Percentiles rank a stretch among this genome's conserved stretches.
phyloP scores from a whole-genome alignment of 2,113 vertebrate species.

The Tiliqua scincoides region DNA sequence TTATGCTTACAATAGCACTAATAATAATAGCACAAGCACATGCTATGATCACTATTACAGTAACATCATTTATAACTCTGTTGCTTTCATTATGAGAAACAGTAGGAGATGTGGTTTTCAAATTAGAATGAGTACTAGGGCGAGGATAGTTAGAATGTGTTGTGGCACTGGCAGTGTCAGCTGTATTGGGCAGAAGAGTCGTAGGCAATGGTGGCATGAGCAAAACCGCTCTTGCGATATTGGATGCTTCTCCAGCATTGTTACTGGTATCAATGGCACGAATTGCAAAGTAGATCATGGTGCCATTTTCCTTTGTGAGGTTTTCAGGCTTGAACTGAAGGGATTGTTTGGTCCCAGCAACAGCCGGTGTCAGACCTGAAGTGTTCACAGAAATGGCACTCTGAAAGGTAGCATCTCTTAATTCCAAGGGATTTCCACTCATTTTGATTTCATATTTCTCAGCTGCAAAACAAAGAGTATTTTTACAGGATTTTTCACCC shows the following conservation, averaged over 20 bases:
- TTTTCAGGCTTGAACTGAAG: slow-evolving; percentile 62
- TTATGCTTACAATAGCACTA: slow-evolving; percentile 16
- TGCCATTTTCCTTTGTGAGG: slow-evolving; percentile 50
- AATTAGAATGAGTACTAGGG: background rate
- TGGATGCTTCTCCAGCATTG: slow-evolving; percentile 62
- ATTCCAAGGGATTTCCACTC: slow-evolving; percentile 41
- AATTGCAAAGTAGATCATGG: slow-evolving; percentile 60
- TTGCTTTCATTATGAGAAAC: background rate
- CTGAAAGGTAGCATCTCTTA: slow-evolving; percentile 58
- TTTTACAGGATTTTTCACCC: too few species aligned
- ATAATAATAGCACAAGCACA: slow-evolving; percentile 19
- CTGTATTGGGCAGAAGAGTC: slow-evolving; percentile 1
- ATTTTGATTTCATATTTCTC: slow-evolving; percentile 71
- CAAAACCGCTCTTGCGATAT: slow-evolving; percentile 57
- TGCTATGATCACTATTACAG: background rate
- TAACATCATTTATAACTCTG: background rate
- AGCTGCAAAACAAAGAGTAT: slow-evolving; percentile 62
- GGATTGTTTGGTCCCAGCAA: slow-evolving; percentile 53
- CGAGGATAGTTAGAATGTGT: too few species aligned
- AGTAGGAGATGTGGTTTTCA: background rate
- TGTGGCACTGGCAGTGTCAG: too few species aligned
- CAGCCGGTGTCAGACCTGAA: slow-evolving; percentile 53
- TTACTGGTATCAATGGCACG: slow-evolving; percentile 36
- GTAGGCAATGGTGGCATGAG: slow-evolving; percentile 27
- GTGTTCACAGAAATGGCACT: slow-evolving; percentile 51